Base-by-base conservation (phyloP, 2,797 vertebrate species). In the Pelodytes ibericus region DNA sequence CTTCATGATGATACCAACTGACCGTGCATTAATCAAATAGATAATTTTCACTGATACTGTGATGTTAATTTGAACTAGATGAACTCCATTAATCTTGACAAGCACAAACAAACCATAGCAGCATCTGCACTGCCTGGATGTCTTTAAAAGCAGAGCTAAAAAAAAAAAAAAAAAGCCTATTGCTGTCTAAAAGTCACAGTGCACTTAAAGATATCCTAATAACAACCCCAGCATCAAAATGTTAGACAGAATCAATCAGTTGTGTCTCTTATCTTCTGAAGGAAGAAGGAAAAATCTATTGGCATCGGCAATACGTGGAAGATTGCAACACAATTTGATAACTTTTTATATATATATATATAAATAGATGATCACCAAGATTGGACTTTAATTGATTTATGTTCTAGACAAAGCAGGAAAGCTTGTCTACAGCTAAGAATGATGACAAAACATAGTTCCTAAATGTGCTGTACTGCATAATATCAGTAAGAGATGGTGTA, bases 381-480 rank as follows among this genome's bases (percentile, higher is more conserved):
- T 78, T 79, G 27, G 58, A 63, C 63, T 72, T 79, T 82, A 59
- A 71, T 84, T 80, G 13, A 67, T 83, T 64, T 60, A 85, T 66
- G 56, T 72, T 61, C 69, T 82, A 82, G 31, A 75, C 77, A 77
- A 77, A 83, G 68, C 70, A 60, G 30, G 27, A 67, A 61, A 68
- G 64, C 64, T 62, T 79, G 77, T 73, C 64, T 41, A 13, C 53
- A 79, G 57, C 18, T 39, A 47, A 24, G 24, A 80, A 57, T 18
- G 63, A 63, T 78, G 33, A 47, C 13, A 79, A 67, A 78, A 80
- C 47, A 11, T 7, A 20, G 36, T 71, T 67, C 15, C 36, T 77
- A 66, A 31, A 74, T 74, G 58, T 77, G 39, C 73, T 13, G 59
- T 25, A 31, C 30, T 57, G 6, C 68, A 79, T 57, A 30, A 72